Percentiles rank a stretch among this genome's conserved stretches.
Evolutionary conservation across 2,797 vertebrate species (phyloP).

Genomic region (Acridotheres tristis): DNA sequence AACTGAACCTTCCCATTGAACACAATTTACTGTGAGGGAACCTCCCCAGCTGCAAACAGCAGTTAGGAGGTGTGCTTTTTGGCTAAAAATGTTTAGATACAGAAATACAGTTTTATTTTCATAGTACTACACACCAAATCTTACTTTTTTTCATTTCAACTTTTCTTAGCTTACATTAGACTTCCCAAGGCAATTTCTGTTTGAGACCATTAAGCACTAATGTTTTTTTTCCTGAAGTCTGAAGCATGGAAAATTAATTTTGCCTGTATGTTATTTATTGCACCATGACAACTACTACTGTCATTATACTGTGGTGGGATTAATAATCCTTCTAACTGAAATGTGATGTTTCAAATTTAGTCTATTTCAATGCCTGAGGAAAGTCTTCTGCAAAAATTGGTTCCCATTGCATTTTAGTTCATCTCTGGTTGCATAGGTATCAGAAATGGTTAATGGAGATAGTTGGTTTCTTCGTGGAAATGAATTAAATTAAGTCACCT

Average conservation of each 20-base stretch:
- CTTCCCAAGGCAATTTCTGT: background rate
- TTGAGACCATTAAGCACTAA: background rate
- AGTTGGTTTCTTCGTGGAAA: background rate
- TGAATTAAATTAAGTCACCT: background rate
- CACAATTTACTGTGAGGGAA: background rate
- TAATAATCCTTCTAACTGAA: background rate
- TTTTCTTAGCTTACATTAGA: background rate
- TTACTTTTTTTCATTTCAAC: background rate
- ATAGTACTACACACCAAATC: background rate
- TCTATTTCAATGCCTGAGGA: background rate
- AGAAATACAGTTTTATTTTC: background rate
- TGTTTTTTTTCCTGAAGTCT: background rate
- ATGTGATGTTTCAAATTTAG: rapidly evolving
- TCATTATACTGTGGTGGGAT: background rate
- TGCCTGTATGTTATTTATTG: background rate
- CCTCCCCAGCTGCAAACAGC: background rate
- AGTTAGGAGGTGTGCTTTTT: background rate
- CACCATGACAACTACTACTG: background rate
- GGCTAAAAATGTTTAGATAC: background rate
- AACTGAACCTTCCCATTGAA: background rate
- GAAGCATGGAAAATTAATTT: background rate
- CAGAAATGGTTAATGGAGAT: background rate
- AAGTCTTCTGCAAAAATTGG: background rate
- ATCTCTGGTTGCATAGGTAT: background rate
- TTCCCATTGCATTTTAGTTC: background rate